Percentiles rank a stretch among this genome's conserved stretches.
phyloP scores from a whole-genome alignment of 2,888 invertebrate species.

The Cataglyphis rosenhaueri region DNA sequence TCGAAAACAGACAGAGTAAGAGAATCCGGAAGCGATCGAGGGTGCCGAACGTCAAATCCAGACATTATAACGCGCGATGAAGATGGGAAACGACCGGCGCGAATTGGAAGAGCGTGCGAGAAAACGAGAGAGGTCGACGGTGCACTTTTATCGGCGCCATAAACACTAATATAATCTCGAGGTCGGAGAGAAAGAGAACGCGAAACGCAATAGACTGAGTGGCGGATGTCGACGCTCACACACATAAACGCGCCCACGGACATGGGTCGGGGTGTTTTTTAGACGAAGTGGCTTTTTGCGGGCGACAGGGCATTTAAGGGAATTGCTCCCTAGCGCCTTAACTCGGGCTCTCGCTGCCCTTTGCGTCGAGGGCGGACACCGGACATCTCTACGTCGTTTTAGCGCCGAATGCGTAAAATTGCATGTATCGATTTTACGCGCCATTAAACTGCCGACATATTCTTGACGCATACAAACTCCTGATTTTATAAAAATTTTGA shows the following conservation, averaged over 20 bases:
- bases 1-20: not conserved
- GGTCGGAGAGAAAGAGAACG: constrained; percentile 68
- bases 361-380: constrained; percentile 42
- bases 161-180: constrained; percentile 83
- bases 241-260: constrained; percentile 49
- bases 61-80: constrained; percentile 10
- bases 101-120: constrained; percentile 24
- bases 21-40: constrained; percentile 17
- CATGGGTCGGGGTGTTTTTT: constrained; percentile 79
- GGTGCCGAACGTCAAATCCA: constrained; percentile 40
- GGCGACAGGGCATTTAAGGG: constrained; percentile 84
- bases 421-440: constrained; percentile 50
- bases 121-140: constrained; percentile 75
- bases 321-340: constrained; percentile 83
- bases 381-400: constrained; percentile 53
- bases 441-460: constrained; percentile 28
- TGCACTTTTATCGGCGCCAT: constrained; percentile 81
- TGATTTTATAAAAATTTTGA: constrained; percentile 35
- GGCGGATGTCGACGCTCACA: constrained; percentile 72
- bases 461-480: not conserved
- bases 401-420: constrained; percentile 52
- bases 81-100: constrained; percentile 23
- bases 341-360: constrained; percentile 55
- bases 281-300: constrained; percentile 84
- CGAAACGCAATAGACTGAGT: constrained; percentile 73